Base-by-base conservation (phyloP, 2,888 invertebrate genomes). In the Kryphioiulus occultus region DNA sequence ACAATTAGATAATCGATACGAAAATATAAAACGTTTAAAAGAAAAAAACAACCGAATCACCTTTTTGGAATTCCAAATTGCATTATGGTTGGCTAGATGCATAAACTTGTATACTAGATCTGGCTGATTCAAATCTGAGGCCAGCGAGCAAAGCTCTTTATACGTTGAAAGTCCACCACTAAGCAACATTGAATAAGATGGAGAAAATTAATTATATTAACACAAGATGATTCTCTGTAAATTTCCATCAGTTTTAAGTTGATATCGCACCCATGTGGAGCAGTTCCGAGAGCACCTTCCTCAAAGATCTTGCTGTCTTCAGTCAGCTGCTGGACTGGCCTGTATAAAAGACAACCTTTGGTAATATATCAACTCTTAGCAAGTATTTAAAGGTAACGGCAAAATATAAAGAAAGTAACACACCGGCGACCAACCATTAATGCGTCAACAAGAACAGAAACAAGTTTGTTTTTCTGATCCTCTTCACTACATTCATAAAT, bases 31-130 rank as follows among this genome's bases (percentile, higher is more conserved):
- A 44, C 32, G 35, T 35, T 22, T 26, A 42, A 53, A n/a, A 17
- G 32, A 30, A 4, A 87, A 22, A 15, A 35, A 17, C 53, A 68
- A 30, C 30, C 22, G 19, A 68, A 89, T 89, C 92, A 95, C 95
- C 93, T 96, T 96, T 91, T 97, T 97, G 10, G 97, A 97, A 90
- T 97, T 98, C 98, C 98, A 99, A 87, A 96, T 94, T 0, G 97
- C 95, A 92, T 98, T 97, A 91, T 98, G 97, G 93, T 98, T 98
- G 0, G 98, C 98, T 89, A 98, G 93, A 92, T 98, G 96, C 96
- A 99, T 96, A 92, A 99, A 99, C 92, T 97, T 97, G 92, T 99
- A 99, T 89, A 98, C 95, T 89, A 99, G 94, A 91, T 98, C 98
- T 0, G 98, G 98, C 91, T 98, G 97, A 91, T 98, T 98, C 89